Base-by-base conservation (phyloP, 2,797 vertebrate genomes). In the Rhinogobio ventralis region DNA sequence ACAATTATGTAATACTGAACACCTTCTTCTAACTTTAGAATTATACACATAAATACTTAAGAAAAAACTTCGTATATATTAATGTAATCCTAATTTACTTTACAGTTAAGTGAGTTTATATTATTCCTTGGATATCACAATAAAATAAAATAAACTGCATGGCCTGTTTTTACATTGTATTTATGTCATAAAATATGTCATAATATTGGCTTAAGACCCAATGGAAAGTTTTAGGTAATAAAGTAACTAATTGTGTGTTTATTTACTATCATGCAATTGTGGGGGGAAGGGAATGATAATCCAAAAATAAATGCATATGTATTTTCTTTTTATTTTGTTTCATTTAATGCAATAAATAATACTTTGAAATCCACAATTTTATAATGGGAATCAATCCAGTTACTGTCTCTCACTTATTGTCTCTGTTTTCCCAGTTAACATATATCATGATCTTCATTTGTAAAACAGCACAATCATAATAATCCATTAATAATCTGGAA, bases 401-500 rank as follows among this genome's bases (percentile, higher is more conserved):
- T 15, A 13, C 4, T 55, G 19, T 36, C 30, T 36, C 11, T 75
- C 7, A 28, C 15, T 53, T 33, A 20, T 14, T 36, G 30, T 39
- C 19, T 36, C 60, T 28, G 72, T 33, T 55, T 36, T 7, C 10
- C 28, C 51, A 28, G 53, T 42, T 57, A 60, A 76, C 51, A 42
- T 39, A 7, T n/a, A 76, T 57, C 13, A 1, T 42, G 15, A 19
- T 19, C 23, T 42, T 45, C 7, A 25, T 42, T 77, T 60, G 11
- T 42, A 60, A 60, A 5, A 53, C 17, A 51, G 14, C 2, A 15
- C 53, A 77, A 10, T 81, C 49, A 11, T 25, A 69, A 69, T 81
- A 30, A 62, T 28, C 36, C 5, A 64, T 79, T 62, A 19, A 39
- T 33, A 66, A 82, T 82, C 33, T 60, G 33, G 23, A 57, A 60